These are phyloP conservation scores for Scrobipalpa atriplicella DNA, from an alignment of 2,888 invertebrate species.

Conservation along the genomic window DNA sequence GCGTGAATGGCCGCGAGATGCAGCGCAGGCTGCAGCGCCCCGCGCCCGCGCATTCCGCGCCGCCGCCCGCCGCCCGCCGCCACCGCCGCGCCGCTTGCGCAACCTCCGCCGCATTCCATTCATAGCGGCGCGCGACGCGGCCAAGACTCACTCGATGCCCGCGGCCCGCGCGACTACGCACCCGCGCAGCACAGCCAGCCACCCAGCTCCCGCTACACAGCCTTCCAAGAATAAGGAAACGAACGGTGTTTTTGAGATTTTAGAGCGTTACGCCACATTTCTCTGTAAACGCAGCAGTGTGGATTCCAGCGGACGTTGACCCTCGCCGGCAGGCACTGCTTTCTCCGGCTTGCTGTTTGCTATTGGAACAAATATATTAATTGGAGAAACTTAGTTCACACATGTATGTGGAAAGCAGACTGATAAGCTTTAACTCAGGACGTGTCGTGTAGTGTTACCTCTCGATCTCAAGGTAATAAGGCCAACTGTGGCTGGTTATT, in stretches of 20 bases:
- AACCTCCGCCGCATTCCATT: constrained; percentile 27
- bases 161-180: constrained; percentile 42
- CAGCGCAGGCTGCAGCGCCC: constrained; percentile 68
- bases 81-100: constrained; percentile 29
- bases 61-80: constrained; percentile 61
- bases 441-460: no score
- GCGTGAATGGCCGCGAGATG: constrained; percentile 79
- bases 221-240: constrained; percentile 66
- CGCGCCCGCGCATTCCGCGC: constrained; percentile 50
- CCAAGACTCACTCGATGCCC: constrained; percentile 38
- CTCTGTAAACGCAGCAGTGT: constrained; percentile 73
- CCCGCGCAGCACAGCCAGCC: constrained; percentile 41
- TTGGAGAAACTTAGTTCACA: constrained; percentile 82
- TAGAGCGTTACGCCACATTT: constrained; percentile 79
- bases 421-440: constrained; percentile 45
- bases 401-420: constrained; percentile 80
- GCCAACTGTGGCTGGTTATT: neutral
- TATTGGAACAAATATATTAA: constrained; percentile 83
- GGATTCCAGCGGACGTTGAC: constrained; percentile 78
- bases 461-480: neutral
- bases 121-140: constrained; percentile 51
- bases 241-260: constrained; percentile 74
- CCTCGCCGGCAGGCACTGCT: constrained; percentile 67
- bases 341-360: constrained; percentile 78
- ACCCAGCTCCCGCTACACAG: constrained; percentile 35